Evolutionary conservation across 2,888 invertebrate genomes (phyloP), one percentile per base, ranked within the genome.

Genomic region (Drosophila stalkeri): DNA sequence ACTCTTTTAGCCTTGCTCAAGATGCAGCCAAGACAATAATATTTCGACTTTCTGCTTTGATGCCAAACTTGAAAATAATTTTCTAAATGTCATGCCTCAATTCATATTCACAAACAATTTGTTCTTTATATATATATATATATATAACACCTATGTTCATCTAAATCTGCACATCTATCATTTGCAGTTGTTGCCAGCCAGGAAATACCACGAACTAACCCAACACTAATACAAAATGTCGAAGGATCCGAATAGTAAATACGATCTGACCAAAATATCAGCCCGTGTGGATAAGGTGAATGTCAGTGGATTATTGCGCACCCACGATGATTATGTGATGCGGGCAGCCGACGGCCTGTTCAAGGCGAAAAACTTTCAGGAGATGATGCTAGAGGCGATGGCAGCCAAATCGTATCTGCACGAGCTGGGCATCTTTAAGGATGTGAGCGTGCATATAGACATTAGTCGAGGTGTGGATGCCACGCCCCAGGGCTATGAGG

Each of bases 351-450:
- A 95, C 64, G 97, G 97, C 11, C 94, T 99, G 20, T 98, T 99
- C 93, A 95, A 95, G 77, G 97, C 97, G 0, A 94, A 94, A 9
- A 97, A 97, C 93, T 98, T 99, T 91, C 96, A 97, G 91, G 97
- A 98, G 90, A 96, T 98, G 73, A 95, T 96, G 81, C 84, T 95
- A 35, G 94, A 95, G 77, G 95, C 96, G 0, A 95, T 96, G 87
- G 94, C 96, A 93, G 96, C 96, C 14, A 95, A 96, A 60, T 94
- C 95, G 20, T 96, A 96, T 77, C 94, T 99, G 64, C 96, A 97
- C 90, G 95, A 96, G 60, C 94, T 98, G 82, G 98, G 98, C 7
- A 97, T 99, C 90, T 99, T 99, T 93, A 96, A 96, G 70, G 96
- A 96, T 86, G 96, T 99, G 60, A 95, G 95, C 4, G 96, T 99